Evolutionary conservation across 2,113 vertebrate species (phyloP).

Genomic region (Pogona vitticeps): DNA sequence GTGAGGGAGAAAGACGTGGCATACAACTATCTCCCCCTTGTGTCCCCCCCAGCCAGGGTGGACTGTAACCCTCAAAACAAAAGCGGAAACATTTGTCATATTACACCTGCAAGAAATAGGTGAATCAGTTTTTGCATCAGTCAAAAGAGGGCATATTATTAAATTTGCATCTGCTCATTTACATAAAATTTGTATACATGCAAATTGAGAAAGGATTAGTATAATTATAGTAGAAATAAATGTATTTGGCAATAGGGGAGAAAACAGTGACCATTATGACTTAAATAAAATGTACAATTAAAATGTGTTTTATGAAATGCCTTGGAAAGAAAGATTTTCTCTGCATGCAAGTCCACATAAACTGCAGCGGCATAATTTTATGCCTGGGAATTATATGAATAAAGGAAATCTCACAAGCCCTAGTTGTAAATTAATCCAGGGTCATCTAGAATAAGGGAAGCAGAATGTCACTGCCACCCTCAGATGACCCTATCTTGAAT

Average conservation of each 20-base stretch:
- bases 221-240: not conserved
- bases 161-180: not conserved
- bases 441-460: conserved; percentile 16
- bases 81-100: too few relatives aligned
- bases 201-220: not conserved
- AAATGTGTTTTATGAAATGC: not conserved
- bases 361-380: not conserved
- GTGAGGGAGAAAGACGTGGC: too few relatives aligned
- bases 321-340: not conserved
- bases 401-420: not conserved
- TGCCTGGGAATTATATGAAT: not conserved
- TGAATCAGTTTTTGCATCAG: not conserved
- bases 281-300: not conserved
- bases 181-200: not conserved
- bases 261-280: not conserved
- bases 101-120: too few relatives aligned
- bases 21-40: too few relatives aligned
- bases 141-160: not conserved
- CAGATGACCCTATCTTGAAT: conserved; percentile 11
- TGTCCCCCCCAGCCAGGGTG: too few relatives aligned
- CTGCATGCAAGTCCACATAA: not conserved
- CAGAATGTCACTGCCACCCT: not conserved
- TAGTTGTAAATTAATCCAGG: not conserved
- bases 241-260: not conserved
- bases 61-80: too few relatives aligned